Base-by-base conservation (phyloP, 2,797 vertebrate species). In the Lepilemur ruficaudatus region DNA sequence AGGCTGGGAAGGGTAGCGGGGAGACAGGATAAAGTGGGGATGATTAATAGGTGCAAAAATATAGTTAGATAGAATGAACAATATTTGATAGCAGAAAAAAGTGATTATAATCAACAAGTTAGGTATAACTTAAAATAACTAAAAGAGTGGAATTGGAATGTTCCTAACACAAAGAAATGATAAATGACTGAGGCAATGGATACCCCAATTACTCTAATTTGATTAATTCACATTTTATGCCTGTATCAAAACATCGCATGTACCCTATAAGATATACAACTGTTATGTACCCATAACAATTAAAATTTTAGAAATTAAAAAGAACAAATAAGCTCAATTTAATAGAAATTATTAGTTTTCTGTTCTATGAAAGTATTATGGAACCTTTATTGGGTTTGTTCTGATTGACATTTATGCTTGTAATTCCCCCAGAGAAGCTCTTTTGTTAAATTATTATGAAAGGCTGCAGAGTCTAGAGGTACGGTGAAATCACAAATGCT, bases 321-420 rank as follows among this genome's bases (percentile, higher is more conserved):
- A 81, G 97, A 93, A 94, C 78, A 89, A 97, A 95, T 88, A 85
- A 97, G 46, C 32, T 5, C 41, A 84, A 96, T 93, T 89, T 89
- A 80, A 15, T 83, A 97, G 69, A 88, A 97, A 38, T 87, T 80
- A 38, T 35, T 95, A 90, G 48, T 93, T 97, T 94, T 89, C 83
- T 94, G 78, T 82, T 97, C 97, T 95, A 57, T 91, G 22, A 97
- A 89, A 2, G 72, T 75, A 92, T 85, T 50, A 96, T 28, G 50
- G 91, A 98, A 86, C 65, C 85, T 97, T 93, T 81, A 92, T 57
- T 78, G 92, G 95, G 92, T 73, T 85, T 12, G 11, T 7, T 95
- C 13, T 86, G 91, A 89, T 83, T 87, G 92, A 93, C 84, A 81
- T 95, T 67, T 85, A 70, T 69, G 50, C 55, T 79, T 79, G 0